These are phyloP conservation scores for Diloba caeruleocephala DNA, from an alignment of 2,888 invertebrate genomes.

Conservation along the genomic window DNA sequence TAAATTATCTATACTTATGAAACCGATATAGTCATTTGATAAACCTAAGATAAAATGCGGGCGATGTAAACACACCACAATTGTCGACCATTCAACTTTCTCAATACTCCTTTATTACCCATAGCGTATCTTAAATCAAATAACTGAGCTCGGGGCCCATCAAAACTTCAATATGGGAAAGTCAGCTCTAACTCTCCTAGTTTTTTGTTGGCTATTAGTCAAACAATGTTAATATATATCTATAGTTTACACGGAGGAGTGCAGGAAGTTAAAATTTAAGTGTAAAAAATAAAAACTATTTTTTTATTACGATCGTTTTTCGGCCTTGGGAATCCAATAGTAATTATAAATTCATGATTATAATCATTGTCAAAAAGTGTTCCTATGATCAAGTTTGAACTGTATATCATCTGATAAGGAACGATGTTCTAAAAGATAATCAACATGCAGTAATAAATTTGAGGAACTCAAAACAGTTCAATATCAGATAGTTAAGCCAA, in stretches of 20 bases:
- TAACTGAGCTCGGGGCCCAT: slow-evolving; percentile 57
- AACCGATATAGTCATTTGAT: slow-evolving; percentile 48
- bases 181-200: slow-evolving; percentile 53
- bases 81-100: slow-evolving; percentile 50
- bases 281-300: too few relatives aligned
- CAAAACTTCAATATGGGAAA: slow-evolving; percentile 74
- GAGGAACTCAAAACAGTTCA: slow-evolving; percentile 10
- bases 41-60: slow-evolving; percentile 44
- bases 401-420: slow-evolving; percentile 29
- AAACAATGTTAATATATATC: slow-evolving; percentile 71
- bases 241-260: too few relatives aligned
- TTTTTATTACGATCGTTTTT: too few relatives aligned
- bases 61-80: slow-evolving; percentile 41
- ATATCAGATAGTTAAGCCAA: too few relatives aligned
- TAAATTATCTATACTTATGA: slow-evolving; percentile 40
- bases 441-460: slow-evolving; percentile 14
- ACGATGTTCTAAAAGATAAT: slow-evolving; percentile 25
- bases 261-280: too few relatives aligned
- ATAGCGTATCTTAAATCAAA: slow-evolving; percentile 61
- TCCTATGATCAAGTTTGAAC: background rate
- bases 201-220: slow-evolving; percentile 73
- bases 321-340: too few relatives aligned
- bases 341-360: too few relatives aligned
- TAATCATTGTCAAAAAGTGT: background rate
- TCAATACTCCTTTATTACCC: slow-evolving; percentile 55